phyloP scores from a whole-genome alignment of 2,888 invertebrate genomes.

The Imbricaverruca yamaguchii region DNA sequence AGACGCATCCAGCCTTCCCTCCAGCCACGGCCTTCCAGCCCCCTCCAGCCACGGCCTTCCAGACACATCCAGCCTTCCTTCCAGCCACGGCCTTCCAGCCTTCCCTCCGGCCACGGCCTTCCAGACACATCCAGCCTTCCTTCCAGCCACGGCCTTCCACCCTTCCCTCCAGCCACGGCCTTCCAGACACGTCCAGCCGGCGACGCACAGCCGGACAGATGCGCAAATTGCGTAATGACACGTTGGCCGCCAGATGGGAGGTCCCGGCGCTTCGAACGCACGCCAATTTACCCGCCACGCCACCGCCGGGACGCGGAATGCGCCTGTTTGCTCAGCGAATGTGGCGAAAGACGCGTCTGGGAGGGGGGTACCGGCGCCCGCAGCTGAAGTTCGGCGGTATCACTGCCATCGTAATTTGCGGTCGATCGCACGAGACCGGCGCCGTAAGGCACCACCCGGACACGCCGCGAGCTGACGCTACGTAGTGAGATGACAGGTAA shows the following conservation, averaged over 20 bases:
- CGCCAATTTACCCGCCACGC: neutral
- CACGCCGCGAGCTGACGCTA: too few relatives aligned
- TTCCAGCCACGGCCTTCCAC: neutral
- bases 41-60: neutral
- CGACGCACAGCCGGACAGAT: neutral
- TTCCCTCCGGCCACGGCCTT: neutral
- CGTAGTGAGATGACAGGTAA: too few relatives aligned
- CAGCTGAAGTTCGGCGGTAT: neutral
- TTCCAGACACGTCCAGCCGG: neutral
- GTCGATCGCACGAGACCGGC: neutral
- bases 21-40: neutral
- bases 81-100: neutral
- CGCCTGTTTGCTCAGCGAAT: neutral
- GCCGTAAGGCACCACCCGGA: too few relatives aligned
- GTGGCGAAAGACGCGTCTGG: too few relatives aligned
- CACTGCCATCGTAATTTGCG: neutral
- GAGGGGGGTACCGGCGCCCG: neutral
- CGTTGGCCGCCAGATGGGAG: neutral
- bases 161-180: neutral
- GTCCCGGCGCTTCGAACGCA: neutral
- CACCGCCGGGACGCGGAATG: neutral
- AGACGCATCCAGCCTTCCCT: too few relatives aligned
- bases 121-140: too few relatives aligned
- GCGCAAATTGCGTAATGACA: slow-evolving; percentile 2
- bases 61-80: too few relatives aligned